Evolutionary conservation across 2,113 vertebrate species (phyloP).

Genomic region (Bos indicus): DNA sequence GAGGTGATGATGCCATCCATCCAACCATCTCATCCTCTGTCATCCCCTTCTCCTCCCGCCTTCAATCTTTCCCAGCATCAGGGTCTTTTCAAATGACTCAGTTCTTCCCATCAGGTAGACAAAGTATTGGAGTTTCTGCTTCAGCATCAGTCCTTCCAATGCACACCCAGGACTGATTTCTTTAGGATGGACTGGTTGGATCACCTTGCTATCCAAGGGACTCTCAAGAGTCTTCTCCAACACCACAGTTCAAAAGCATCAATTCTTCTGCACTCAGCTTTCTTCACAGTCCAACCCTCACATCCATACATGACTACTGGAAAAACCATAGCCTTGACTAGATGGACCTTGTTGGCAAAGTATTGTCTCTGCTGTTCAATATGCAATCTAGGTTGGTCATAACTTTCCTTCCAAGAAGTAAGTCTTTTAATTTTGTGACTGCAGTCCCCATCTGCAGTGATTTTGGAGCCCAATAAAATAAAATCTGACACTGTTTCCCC

Average conservation of each 20-base stretch:
- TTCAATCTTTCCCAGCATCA: background rate
- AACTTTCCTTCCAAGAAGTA: background rate
- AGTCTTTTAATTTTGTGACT: background rate
- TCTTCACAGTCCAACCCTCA: background rate
- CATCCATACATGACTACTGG: background rate
- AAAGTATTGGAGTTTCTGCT: background rate
- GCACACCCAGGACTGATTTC: background rate
- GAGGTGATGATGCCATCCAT: background rate
- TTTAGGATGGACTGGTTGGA: background rate
- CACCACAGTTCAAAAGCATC: background rate
- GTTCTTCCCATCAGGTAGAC: background rate
- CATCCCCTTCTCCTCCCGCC: background rate
- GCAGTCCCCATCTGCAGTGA: background rate
- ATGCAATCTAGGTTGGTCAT: background rate
- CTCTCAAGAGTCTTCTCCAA: background rate
- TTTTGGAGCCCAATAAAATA: background rate
- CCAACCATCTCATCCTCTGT: background rate
- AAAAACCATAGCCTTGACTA: background rate
- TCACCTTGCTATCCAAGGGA: background rate
- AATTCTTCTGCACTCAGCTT: background rate
- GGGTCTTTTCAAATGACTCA: background rate
- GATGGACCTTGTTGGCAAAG: background rate
- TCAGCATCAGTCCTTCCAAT: background rate
- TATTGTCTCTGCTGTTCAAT: background rate
- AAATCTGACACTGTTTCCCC: background rate